Evolutionary conservation across 2,888 invertebrate genomes (phyloP).

Genomic region (Drosophila algonquin): DNA sequence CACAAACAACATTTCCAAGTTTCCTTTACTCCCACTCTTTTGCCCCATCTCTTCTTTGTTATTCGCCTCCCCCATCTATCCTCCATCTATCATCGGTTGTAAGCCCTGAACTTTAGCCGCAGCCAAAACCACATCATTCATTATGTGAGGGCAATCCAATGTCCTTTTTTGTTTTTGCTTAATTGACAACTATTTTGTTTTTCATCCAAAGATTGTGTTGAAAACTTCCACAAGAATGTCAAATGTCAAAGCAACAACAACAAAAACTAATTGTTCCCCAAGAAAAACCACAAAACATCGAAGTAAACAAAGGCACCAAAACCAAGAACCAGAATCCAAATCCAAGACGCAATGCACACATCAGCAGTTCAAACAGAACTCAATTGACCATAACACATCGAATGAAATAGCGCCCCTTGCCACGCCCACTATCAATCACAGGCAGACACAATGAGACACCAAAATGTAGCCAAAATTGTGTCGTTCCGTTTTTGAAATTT

Average conservation of each 20-base stretch:
- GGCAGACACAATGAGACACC: slow-evolving; percentile 12
- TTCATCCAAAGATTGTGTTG: slow-evolving; percentile 29
- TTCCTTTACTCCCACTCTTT: slow-evolving; percentile 3
- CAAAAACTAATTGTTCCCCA: slow-evolving; percentile 33
- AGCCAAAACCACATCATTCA: slow-evolving; percentile 59
- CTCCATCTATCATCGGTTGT: slow-evolving; percentile 41
- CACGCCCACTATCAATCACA: slow-evolving; percentile 44
- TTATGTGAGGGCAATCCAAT: slow-evolving; percentile 38
- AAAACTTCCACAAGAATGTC: slow-evolving; percentile 53
- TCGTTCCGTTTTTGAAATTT: slow-evolving; percentile 37
- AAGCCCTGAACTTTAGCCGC: slow-evolving; percentile 54
- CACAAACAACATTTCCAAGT: slow-evolving; percentile 24
- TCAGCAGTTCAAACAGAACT: slow-evolving; percentile 57
- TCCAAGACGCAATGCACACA: slow-evolving; percentile 43
- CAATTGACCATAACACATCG: slow-evolving; percentile 66
- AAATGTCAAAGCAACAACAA: slow-evolving; percentile 53
- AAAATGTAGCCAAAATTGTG: slow-evolving; percentile 36
- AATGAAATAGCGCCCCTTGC: slow-evolving; percentile 33
- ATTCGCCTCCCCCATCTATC: neutral
- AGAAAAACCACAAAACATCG: slow-evolving; percentile 33
- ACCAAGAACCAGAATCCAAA: slow-evolving; percentile 10
- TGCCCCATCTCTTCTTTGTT: too few relatives aligned
- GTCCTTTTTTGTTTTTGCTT: slow-evolving; percentile 49
- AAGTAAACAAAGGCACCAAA: slow-evolving; percentile 56
- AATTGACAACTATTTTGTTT: slow-evolving; percentile 63